These are phyloP conservation scores for Standfussiana lucernea DNA, from an alignment of 2,888 invertebrate species.

Conservation along the genomic window DNA sequence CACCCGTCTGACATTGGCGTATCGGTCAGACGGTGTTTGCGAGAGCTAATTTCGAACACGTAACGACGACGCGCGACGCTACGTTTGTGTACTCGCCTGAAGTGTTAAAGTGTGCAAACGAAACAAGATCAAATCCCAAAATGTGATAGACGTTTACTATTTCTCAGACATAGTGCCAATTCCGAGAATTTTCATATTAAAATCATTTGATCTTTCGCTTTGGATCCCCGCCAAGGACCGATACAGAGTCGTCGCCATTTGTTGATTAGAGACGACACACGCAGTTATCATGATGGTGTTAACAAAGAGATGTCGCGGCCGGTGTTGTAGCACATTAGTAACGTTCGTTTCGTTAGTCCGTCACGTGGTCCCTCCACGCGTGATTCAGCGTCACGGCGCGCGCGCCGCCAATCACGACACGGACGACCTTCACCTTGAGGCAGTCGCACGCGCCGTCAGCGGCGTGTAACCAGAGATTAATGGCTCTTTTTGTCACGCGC, in stretches of 20 bases:
- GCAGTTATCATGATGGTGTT: constrained; percentile 47
- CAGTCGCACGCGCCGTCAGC: constrained; percentile 82
- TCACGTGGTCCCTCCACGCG: constrained; percentile 72
- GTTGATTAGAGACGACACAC: constrained; percentile 39
- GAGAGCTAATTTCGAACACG: constrained; percentile 43
- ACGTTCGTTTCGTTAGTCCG: constrained; percentile 32
- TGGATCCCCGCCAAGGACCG: constrained; percentile 47
- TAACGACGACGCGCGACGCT: constrained; percentile 42
- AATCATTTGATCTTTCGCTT: constrained; percentile 34
- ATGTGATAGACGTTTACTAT: constrained; percentile 46
- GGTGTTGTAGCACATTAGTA: constrained; percentile 53
- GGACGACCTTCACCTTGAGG: constrained; percentile 69
- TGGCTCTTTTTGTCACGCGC: constrained; percentile 82
- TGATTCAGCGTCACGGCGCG: constrained; percentile 66
- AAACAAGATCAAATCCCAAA: constrained; percentile 44
- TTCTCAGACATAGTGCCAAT: constrained; percentile 47
- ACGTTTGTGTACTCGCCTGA: constrained; percentile 26
- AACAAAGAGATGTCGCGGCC: constrained; percentile 54
- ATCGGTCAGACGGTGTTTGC: constrained; percentile 53
- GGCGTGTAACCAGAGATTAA: constrained; percentile 80
- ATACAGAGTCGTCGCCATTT: constrained; percentile 14
- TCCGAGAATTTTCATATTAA: constrained; percentile 36
- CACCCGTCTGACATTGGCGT: constrained; percentile 52
- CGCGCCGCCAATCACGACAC: constrained; percentile 71
- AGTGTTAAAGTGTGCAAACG: constrained; percentile 33